Evolutionary conservation across 2,888 invertebrate species (phyloP).

Genomic region (Sarcophaga subvicina): DNA sequence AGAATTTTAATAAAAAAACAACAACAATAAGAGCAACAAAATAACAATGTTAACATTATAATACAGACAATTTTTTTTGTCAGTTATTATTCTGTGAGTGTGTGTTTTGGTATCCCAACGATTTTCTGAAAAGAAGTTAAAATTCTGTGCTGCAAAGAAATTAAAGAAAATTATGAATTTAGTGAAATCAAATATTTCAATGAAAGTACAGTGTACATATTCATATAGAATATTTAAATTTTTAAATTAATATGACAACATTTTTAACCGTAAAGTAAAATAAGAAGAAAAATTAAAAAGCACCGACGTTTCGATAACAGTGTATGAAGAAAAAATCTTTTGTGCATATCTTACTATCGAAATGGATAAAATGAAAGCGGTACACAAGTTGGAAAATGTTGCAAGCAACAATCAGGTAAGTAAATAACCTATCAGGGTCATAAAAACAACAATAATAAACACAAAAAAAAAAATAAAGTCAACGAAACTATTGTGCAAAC

Average conservation of each 20-base stretch:
- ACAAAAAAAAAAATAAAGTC: slow-evolving; percentile 1
- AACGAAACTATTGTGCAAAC: slow-evolving; percentile 50
- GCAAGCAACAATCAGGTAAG: slow-evolving; percentile 32
- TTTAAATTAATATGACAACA: background rate
- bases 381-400: slow-evolving; percentile 3
- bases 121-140: slow-evolving; percentile 4
- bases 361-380: slow-evolving; percentile 25
- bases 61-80: slow-evolving; percentile 27
- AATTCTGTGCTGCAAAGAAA: background rate
- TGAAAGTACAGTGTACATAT: background rate
- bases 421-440: slow-evolving; percentile 1
- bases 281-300: background rate
- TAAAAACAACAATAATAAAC: background rate
- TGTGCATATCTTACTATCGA: background rate
- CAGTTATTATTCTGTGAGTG: background rate
- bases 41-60: slow-evolving; percentile 4
- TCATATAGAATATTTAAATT: background rate
- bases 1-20: no score
- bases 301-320: background rate
- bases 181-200: slow-evolving; percentile 21
- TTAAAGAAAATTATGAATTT: slow-evolving; percentile 1
- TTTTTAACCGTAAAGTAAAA: slow-evolving; percentile 1
- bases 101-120: background rate
- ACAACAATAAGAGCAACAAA: no score
- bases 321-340: background rate